Base-by-base conservation (phyloP, 1,140 invertebrate species). In the Chelonus insularis region DNA sequence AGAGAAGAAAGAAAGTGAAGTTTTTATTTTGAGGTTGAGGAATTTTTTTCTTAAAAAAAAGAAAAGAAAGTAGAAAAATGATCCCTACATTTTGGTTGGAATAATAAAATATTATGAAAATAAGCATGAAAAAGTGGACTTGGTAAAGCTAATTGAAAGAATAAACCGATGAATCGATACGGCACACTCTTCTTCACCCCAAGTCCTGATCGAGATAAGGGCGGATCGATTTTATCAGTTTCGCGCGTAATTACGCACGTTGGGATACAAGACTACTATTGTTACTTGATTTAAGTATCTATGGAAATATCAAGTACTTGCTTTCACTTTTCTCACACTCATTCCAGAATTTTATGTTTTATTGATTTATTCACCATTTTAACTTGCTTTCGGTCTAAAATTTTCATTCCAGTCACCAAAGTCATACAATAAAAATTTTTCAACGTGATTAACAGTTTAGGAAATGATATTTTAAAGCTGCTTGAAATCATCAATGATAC, bases 211-310 rank as follows among this genome's bases (percentile, higher is more conserved):
- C 71, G 41, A 25, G 34, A 80, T 77, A 77, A 68, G 64, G 64
- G 45, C 23, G 67, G 69, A 78, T 76, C 70, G 78, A 79, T 81
- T 68, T 68, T 81, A 81, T 81, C 79, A 79, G 70, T 80, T 81
- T 79, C 68, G 68, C 74, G 71, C 74, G 74, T 79, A 81, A 81
- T 80, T 81, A 78, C 76, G 75, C 74, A 74, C 79, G 77, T 80
- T 78, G 74, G 70, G 70, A 74, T 66, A 80, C 76, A 75, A 72
- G 60, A 50, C 43, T 43, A 39, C 66, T 64, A 72, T 71, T 67
- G 71, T 67, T 66, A 63, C 60, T 74, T 65, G 52, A 67, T 65
- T 68, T 60, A 61, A 72, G 66, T 67, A 65, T 65, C 65, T 64
- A 61, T 48, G 39, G 4, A 20, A 39, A 55, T 1, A 45, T n/a